Conservation (phyloP, 2,797 vertebrate species). For the Scolopax rusticola region DNA sequence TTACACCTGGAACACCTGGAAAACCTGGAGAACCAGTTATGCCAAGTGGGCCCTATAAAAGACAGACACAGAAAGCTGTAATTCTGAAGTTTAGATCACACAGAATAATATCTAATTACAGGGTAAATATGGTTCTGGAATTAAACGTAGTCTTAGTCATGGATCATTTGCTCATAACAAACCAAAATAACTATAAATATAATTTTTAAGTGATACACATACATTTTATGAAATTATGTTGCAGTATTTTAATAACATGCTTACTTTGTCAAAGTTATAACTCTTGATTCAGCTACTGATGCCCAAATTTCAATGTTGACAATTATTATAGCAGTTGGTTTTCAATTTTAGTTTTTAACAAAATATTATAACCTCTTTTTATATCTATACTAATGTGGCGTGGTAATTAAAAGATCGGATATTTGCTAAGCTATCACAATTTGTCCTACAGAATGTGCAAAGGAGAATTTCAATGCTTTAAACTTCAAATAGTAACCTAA, state of each 20-base stretch:
- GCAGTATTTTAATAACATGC: not conserved
- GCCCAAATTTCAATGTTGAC: not conserved
- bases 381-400: not conserved
- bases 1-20: constrained; percentile 93
- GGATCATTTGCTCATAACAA: not conserved
- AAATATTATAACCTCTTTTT: not conserved
- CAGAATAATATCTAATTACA: not conserved
- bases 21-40: constrained; percentile 92
- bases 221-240: not conserved
- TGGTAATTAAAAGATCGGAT: not conserved
- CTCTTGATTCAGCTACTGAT: not conserved
- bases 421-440: not conserved
- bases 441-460: not conserved
- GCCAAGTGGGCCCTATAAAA: constrained; percentile 91
- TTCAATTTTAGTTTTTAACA: not conserved
- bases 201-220: fast-evolving
- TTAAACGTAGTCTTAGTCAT: not conserved
- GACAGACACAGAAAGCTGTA: not conserved
- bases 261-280: not conserved
- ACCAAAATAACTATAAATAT: not conserved
- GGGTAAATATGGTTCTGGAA: not conserved
- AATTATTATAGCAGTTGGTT: not conserved
- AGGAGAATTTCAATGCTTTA: not conserved
- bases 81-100: not conserved
- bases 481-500: not conserved